Base-by-base conservation (phyloP, 2,113 vertebrate genomes). In the Corythoichthys haematopterus region DNA sequence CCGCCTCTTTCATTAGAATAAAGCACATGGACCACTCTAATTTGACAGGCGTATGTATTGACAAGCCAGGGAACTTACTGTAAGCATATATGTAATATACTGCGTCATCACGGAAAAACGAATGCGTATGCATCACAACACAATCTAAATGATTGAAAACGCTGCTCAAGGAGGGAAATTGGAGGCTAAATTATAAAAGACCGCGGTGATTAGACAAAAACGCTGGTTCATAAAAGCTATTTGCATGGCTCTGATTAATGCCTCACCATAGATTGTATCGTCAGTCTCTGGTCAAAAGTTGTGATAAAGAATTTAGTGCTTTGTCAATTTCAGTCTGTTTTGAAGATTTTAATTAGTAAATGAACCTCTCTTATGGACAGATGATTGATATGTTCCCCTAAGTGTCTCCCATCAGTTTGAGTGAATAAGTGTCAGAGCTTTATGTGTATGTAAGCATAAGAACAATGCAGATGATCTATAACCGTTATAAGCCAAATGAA, bases 341-440 rank as follows among this genome's bases (percentile, higher is more conserved):
- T 63, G 2, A 89, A 82, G 63, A 93, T 94, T 96, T 94, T 95
- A 97, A 98, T 96, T 95, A 95, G 94, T 92, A 95, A 95, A 95
- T 93, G 92, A 95, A 89, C 93, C 88, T 85, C 92, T 70, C 74
- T 93, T 89, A 90, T 91, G 92, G 91, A 92, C 84, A 70, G 90
- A 91, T 95, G 93, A 97, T 94, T 94, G 93, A 95, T 94, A 92
- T 78, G 35, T 47, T 79, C 84, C 89, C 88, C 87, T 93, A 91
- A 93, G 87, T 88, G 10, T 70, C 91, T 92, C 78, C 81, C 64
- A 45, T 66, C 75, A 69, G 67, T 50, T 70, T 78, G 87, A 87
- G 79, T 76, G 83, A 83, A 73, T 72, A 80, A 78, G 69, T 79
- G 81, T 38, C 71, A 60, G 79, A 45, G 53, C 69, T 77, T 71